Evolutionary conservation across 2,797 vertebrate genomes (phyloP).

Genomic region (Mycteria americana): DNA sequence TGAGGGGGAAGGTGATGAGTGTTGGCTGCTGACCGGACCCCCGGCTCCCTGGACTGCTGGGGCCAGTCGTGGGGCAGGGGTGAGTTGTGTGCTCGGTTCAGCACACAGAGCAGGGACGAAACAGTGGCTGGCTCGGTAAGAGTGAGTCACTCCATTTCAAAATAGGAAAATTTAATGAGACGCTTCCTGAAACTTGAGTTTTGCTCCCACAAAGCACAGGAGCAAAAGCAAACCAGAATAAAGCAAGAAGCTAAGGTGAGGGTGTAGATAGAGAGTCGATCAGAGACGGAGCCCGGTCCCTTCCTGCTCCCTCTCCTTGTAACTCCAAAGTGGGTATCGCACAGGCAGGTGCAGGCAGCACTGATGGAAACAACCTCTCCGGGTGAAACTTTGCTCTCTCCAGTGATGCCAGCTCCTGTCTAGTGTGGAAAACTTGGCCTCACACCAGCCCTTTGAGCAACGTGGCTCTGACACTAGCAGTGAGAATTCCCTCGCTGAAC

Average conservation of each 20-base stretch:
- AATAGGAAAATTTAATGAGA: constrained; percentile 49
- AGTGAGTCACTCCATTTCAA: constrained; percentile 38
- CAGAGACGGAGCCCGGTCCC: neutral
- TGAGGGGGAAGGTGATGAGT: neutral
- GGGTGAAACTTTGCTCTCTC: neutral
- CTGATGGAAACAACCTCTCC: neutral
- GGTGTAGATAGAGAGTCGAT: neutral
- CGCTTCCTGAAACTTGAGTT: constrained; percentile 42
- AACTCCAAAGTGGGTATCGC: neutral
- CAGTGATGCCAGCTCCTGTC: neutral
- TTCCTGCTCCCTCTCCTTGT: neutral
- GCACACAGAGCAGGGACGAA: neutral
- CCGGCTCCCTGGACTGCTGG: neutral
- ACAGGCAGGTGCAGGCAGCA: neutral
- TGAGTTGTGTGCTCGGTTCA: neutral
- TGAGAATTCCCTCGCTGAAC: neutral
- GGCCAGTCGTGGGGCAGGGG: neutral
- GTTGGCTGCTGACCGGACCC: neutral
- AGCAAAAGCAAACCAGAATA: neutral
- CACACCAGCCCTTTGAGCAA: neutral
- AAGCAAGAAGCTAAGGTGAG: neutral
- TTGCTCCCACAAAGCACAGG: neutral
- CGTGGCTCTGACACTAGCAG: neutral
- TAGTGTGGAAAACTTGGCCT: neutral
- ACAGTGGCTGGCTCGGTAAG: neutral